These are phyloP conservation scores for Antennarius maculatus DNA, from an alignment of 2,797 vertebrate species.

Conservation along the genomic window DNA sequence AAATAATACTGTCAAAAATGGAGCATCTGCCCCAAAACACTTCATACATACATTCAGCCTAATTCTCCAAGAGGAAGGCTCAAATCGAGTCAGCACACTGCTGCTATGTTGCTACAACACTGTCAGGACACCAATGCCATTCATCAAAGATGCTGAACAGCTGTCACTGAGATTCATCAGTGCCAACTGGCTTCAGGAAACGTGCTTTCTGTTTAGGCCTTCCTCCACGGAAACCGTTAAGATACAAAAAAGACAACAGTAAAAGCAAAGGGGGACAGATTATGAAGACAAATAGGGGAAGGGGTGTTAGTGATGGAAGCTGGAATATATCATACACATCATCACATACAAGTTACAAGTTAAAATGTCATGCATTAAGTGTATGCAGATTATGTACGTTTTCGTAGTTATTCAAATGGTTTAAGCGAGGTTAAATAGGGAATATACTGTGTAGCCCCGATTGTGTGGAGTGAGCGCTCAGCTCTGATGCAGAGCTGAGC, in stretches of 20 bases:
- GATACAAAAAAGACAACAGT: conserved; percentile 68
- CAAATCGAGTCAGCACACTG: conserved; percentile 59
- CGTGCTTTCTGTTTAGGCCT: conserved; percentile 71
- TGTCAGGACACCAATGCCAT: conserved; percentile 53
- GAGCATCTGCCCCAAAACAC: conserved; percentile 77
- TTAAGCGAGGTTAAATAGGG: conserved; percentile 76
- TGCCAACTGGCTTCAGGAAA: conserved; percentile 73
- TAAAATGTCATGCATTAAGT: conserved; percentile 82
- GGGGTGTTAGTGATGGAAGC: conserved; percentile 71
- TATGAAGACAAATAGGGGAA: conserved; percentile 47
- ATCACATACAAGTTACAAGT: conserved; percentile 72
- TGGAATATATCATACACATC: conserved; percentile 72
- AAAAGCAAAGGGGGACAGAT: conserved; percentile 67
- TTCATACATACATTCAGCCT: conserved; percentile 86
- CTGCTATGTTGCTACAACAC: conserved; percentile 68
- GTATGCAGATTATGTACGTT: conserved; percentile 74
- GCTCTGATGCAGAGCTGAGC: conserved; percentile 59
- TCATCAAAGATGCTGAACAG: conserved; percentile 47
- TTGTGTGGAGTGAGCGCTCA: conserved; percentile 57
- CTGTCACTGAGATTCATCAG: conserved; percentile 63
- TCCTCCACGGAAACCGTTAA: conserved; percentile 75
- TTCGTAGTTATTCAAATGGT: conserved; percentile 73
- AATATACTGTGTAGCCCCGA: conserved; percentile 75
- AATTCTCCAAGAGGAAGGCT: conserved; percentile 61
- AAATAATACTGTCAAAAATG: conserved; percentile 83